Evolutionary conservation across 2,113 vertebrate species (phyloP), one percentile per base, ranked within the genome.

Genomic region (Thunnus thynnus): DNA sequence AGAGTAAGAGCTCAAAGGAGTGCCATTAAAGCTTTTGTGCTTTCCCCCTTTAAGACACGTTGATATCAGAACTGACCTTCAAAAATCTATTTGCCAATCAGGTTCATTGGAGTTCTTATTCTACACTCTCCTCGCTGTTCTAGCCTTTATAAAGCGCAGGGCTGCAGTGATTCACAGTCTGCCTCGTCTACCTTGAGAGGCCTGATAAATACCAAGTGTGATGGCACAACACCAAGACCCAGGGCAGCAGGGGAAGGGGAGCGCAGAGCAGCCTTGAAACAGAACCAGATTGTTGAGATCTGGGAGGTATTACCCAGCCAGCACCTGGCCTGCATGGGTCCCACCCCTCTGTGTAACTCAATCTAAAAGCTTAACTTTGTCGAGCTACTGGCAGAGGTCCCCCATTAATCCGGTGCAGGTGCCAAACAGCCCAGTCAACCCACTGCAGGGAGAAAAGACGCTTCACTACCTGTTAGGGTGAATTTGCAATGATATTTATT

Each of bases 401-500:
- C 91, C 47, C 84, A 80, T 85, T 93, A 99, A 99, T 99, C 97
- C 97, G 93, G 94, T 95, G 94, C 97, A 99, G 97, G 97, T 99
- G 97, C 96, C 96, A 96, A 96, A 94, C 91, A 89, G 77, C 75
- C 90, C 69, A 75, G 94, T 89, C 77, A 5, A 83, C 76, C 60
- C 62, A 70, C 69, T 47, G 81, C n/a, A 46, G 58, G 57, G 50
- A 80, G 78, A 64, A 63, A 2, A 8, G 46, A 46, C 0, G 8
- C 18, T 64, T 47, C 58, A 51, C 8, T 25, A 71, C 56, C 41
- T 41, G 5, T 70, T 46, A 16, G 18, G 17, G 11, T 56, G 18
- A 18, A 50, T 27, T 51, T 63, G 20, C 46, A 13, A 48, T 32
- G 1, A 63, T 36, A 47, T 36, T 72, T 32, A 13, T 74, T 70